Evolutionary conservation across 2,888 invertebrate species (phyloP), one percentile per base, ranked within the genome.

Genomic region (Creontiades dilutus): DNA sequence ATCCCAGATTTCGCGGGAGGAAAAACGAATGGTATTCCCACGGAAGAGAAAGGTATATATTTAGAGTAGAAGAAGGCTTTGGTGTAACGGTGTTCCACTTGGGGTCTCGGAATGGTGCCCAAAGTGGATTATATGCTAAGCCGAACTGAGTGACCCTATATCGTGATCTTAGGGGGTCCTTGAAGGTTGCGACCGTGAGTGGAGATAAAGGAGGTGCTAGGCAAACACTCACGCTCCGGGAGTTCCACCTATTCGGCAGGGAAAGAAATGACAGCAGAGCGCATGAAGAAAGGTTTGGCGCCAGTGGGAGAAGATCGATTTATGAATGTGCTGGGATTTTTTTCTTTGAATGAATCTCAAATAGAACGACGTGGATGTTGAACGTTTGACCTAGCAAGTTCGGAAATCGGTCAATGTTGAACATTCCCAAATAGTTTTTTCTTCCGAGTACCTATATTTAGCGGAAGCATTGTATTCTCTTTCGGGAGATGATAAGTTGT

Each of bases 41-140:
- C 78, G 78, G 47, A 19, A 28, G 47, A 47, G 47, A 47, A 78
- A 78, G 47, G 78, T 46, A 46, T 76, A 78, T 78, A 78, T 78
- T 78, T 78, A 78, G 78, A 78, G 78, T 78, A 78, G 78, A 78
- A 47, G 78, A 78, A 68, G 68, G 68, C 46, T 78, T 78, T 78
- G 78, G 37, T 78, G 46, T 78, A 78, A 78, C 78, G 78, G 78
- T 78, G 78, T 78, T 78, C 78, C 78, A 78, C 78, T 78, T 78
- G 78, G 78, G 47, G 78, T 78, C 47, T 78, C 37, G 47, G 78
- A 68, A 68, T 68, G 68, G 61, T 61, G 61, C 19, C 23, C 68
- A 68, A 68, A 68, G 68, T 68, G 68, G 68, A 68, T 68, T 68
- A 68, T 68, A 68, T 68, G 68, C 68, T 68, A 68, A 68, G 68